Conservation (phyloP, 2,113 vertebrate species). For the Ceuthmochares aereus region DNA sequence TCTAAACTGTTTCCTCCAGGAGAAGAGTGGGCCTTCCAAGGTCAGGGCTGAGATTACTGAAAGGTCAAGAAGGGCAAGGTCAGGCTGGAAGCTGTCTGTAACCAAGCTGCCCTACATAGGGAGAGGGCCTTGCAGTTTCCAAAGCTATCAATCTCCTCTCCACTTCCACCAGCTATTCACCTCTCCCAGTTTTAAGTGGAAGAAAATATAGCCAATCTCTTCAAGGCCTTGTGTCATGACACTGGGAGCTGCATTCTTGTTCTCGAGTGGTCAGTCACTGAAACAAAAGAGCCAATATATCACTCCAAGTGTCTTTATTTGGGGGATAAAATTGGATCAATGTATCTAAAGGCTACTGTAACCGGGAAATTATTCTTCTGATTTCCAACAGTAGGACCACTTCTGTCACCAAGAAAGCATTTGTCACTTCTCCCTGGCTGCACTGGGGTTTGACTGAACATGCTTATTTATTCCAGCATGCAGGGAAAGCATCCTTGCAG, state of each 20-base stretch:
- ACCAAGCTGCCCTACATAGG: slow-evolving; percentile 7
- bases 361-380: not conserved
- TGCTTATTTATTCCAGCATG: not conserved
- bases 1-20: not conserved
- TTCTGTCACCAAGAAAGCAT: not conserved
- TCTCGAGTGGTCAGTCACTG: not conserved
- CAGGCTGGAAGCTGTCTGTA: slow-evolving; percentile 6
- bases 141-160: slow-evolving; percentile 54
- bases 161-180: slow-evolving; percentile 22
- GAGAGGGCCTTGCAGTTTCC: slow-evolving; percentile 26
- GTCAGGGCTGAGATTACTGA: slow-evolving; percentile 29
- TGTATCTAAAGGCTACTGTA: slow-evolving; percentile 20
- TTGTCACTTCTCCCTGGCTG: slow-evolving; percentile 3
- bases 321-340: not conserved
- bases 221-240: not conserved
- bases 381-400: not conserved
- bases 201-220: slow-evolving; percentile 49
- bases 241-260: slow-evolving; percentile 12
- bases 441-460: not conserved
- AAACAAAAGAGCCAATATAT: slow-evolving; percentile 33
- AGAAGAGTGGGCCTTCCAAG: slow-evolving; percentile 19
- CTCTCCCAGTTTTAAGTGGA: slow-evolving; percentile 26
- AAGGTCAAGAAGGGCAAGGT: slow-evolving; percentile 36
- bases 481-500: fast-evolving
- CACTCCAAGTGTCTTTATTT: not conserved